Evolutionary conservation across 2,888 invertebrate genomes (phyloP).

Genomic region (Stomorhina lunata): DNA sequence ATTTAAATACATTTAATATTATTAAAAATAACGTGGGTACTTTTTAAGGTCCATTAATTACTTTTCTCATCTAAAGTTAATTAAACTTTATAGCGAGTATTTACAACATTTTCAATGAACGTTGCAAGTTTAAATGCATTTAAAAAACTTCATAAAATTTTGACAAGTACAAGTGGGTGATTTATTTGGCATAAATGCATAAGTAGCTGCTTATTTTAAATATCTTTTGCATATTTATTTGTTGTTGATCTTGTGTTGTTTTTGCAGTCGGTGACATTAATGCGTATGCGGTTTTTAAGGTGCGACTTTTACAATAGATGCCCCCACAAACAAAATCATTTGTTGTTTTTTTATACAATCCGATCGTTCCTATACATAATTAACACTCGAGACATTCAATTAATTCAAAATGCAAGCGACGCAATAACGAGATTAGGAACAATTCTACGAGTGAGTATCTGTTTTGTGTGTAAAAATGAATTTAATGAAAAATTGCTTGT

Average conservation of each 20-base stretch:
- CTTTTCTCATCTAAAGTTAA: no score
- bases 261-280: no score
- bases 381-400: not conserved
- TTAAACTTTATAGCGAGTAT: no score
- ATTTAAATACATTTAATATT: no score
- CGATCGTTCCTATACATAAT: not conserved
- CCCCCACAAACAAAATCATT: not conserved
- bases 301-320: not conserved
- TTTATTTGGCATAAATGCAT: not conserved
- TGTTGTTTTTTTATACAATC: no score
- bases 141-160: not conserved
- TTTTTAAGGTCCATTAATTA: no score
- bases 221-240: no score
- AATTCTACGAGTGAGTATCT: conserved; percentile 1
- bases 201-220: not conserved
- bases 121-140: no score
- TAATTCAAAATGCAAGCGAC: not conserved
- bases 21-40: no score
- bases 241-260: not conserved
- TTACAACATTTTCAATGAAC: not conserved
- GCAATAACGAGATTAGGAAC: not conserved
- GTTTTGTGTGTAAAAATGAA: no score
- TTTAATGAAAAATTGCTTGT: not conserved
- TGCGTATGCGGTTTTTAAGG: conserved; percentile 5
- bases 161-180: not conserved